phyloP scores from a whole-genome alignment of 2,888 invertebrate species.

The Aporophyla lueneburgensis region DNA sequence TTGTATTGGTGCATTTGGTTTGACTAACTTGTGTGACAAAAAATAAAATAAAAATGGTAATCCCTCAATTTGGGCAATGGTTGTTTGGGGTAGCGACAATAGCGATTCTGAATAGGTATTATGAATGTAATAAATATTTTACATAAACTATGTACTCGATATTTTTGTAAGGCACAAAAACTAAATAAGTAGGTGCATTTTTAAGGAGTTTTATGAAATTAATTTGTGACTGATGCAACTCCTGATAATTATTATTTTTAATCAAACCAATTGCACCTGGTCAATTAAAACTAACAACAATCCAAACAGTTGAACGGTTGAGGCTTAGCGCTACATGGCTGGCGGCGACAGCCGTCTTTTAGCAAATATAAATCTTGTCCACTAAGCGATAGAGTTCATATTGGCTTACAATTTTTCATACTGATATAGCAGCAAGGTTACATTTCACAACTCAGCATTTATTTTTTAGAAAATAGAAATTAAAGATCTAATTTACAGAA shows the following conservation, averaged over 20 bases:
- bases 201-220: neutral
- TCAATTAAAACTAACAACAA: constrained; percentile 72
- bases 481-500: constrained; percentile 33
- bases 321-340: constrained; percentile 74
- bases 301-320: constrained; percentile 68
- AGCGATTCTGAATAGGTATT: neutral
- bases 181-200: neutral
- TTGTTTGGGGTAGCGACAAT: neutral
- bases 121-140: too few species aligned
- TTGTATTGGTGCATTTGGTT: constrained; percentile 41
- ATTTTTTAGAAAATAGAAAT: constrained; percentile 3
- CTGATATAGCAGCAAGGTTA: constrained; percentile 23
- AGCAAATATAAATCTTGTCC: constrained; percentile 58
- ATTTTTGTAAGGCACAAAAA: neutral
- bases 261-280: constrained; percentile 55
- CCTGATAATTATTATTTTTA: neutral
- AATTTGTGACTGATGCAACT: neutral
- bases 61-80: neutral
- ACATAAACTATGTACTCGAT: neutral
- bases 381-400: constrained; percentile 64
- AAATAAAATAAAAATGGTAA: neutral
- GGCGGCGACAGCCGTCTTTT: constrained; percentile 60
- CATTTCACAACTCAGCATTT: constrained; percentile 51
- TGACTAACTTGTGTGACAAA: constrained; percentile 34
- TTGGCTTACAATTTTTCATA: constrained; percentile 68